Evolutionary conservation across 2,797 vertebrate genomes (phyloP), one percentile per base, ranked within the genome.

Genomic region (Borostomias antarcticus): DNA sequence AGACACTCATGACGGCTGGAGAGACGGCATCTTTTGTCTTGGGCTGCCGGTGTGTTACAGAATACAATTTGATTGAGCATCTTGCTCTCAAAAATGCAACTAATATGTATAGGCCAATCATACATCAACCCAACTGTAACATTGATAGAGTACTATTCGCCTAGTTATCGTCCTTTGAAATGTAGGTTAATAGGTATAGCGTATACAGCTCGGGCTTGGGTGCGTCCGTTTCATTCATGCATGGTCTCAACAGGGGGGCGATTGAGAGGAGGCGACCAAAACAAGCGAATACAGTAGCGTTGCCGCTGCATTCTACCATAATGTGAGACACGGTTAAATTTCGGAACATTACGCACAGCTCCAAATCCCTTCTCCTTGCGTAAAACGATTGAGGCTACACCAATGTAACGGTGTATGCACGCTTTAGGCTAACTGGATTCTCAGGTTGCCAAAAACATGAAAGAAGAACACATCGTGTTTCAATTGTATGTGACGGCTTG

Each of bases 1-100:
- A 15, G 23, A 43, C 35, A n/a, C 13, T 35, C n/a, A 23, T 7
- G 32, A 19, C 17, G 37, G 21, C 53, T 53, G 32, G 10, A 51
- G 58, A 66, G 60, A 62, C 57, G 56, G 70, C 74, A 88, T 88
- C 89, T 90, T 90, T 92, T 92, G 89, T 92, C 85, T 89, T 75
- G 26, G 51, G 67, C 67, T 82, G 66, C 30, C 37, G 48, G 76
- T n/a, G n/a, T n/a, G n/a, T 74, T 73, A 75, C 43, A 17, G 40
- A 47, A 56, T 3, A 64, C 33, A 37, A 7, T 51, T 15, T 57
- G 10, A 40, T 8, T 51, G 37, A 43, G 32, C 47, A 45, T 56
- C 52, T 62, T 58, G 48, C n/a, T 62, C 17, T 2, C 23, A 21
- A 48, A 72, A 62, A 32, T 19, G 47, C 17, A 23, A 19, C 17